Base-by-base conservation (phyloP, 2,888 invertebrate species). In the Microctonus brassicae region DNA sequence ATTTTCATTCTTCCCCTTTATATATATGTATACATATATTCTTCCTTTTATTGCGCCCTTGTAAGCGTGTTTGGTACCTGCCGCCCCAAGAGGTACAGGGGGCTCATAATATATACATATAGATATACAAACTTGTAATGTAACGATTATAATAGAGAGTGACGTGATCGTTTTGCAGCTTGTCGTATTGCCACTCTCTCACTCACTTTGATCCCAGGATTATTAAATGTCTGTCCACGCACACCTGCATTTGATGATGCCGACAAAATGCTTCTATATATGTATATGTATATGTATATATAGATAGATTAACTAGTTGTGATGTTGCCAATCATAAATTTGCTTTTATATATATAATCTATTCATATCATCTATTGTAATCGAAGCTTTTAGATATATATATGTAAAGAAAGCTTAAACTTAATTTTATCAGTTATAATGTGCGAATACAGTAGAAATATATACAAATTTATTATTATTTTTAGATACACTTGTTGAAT, bases 1-100 rank as follows among this genome's bases (percentile, higher is more conserved):
- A 80, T 81, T 81, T 80, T 76, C 3, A 77, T 77, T 74, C 71
- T 74, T 73, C 78, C 75, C 78, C 75, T 55, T 47, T 17, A 20
- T 47, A n/a, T n/a, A n/a, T n/a, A n/a, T n/a, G n/a, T n/a, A n/a
- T n/a, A n/a, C n/a, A n/a, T n/a, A n/a, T n/a, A 33, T 69, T 66
- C 69, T 69, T 64, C 66, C 53, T 42, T 20, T 26, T 29, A 39
- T 42, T 36, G 17, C 1, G 39, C 65, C 60, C 60, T 58, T 17
- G 62, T 58, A 62, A 69, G 64, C 79, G 77, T 80, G 79, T 84
- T 85, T 81, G 82, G 83, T 85, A 85, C 84, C 85, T 84, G 85
- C 80, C 80, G 76, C 79, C 81, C 79, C 75, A 75, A 78, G 78
- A 83, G 82, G 81, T 82, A 83, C 81, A 80, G 75, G 77, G 72